Evolutionary conservation across 2,888 invertebrate genomes (phyloP).

Genomic region (Lithophane ornitopus): DNA sequence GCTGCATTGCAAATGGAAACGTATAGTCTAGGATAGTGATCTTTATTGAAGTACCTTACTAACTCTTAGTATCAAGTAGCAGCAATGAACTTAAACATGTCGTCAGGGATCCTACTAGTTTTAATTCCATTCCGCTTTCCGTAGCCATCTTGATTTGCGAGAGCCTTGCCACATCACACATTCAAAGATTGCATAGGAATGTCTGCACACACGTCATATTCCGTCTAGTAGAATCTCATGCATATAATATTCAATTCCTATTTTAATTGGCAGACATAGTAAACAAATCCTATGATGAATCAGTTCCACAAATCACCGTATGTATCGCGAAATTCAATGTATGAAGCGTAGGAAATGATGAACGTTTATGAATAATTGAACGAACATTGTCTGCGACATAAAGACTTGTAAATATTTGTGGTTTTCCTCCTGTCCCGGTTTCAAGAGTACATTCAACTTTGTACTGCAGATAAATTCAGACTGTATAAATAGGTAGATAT

Average conservation of each 20-base stretch:
- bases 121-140: slow-evolving; percentile 7
- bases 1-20: slow-evolving; percentile 22
- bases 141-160: slow-evolving; percentile 11
- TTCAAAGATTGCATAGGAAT: not conserved
- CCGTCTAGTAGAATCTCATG: slow-evolving; percentile 12
- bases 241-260: slow-evolving; percentile 25
- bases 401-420: slow-evolving; percentile 63
- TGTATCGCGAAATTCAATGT: slow-evolving; percentile 49
- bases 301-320: slow-evolving; percentile 42
- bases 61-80: not conserved
- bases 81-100: slow-evolving; percentile 18
- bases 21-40: slow-evolving; percentile 9
- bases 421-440: slow-evolving; percentile 66
- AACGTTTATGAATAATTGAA: slow-evolving; percentile 67
- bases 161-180: not conserved
- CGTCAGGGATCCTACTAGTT: not conserved
- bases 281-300: slow-evolving; percentile 45
- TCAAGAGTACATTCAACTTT: slow-evolving; percentile 58
- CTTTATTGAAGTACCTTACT: slow-evolving; percentile 11
- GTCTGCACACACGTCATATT: not conserved
- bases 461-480: slow-evolving; percentile 35
- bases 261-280: slow-evolving; percentile 42
- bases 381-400: slow-evolving; percentile 60
- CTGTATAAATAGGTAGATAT: not conserved
- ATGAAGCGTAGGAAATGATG: slow-evolving; percentile 57